Base-by-base conservation (phyloP, 2,113 vertebrate species). In the Andinoacara biseriatus region DNA sequence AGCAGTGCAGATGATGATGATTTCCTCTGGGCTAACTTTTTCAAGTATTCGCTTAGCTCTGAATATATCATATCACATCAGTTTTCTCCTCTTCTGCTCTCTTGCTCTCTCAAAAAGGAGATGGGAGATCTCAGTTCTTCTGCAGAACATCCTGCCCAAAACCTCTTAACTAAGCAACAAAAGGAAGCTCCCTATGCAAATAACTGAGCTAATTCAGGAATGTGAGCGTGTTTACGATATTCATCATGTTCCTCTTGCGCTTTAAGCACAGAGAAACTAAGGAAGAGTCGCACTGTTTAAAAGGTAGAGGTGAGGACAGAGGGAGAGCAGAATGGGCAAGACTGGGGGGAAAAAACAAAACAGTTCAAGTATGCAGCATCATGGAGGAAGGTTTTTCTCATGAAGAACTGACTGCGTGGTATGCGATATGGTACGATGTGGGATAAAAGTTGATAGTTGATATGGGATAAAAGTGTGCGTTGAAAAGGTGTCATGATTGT, bases 141-240 rank as follows among this genome's bases (percentile, higher is more conserved):
- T 22, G 75, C 78, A 83, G 26, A 80, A 84, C 52, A 80, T 65
- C 82, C 79, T 74, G 69, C 84, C 78, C 62, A 80, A 80, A 78
- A 58, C 67, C 62, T 76, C 72, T 87, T 82, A 86, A 76, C 58
- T 22, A 10, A 81, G 76, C 86, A 86, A 89, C 91, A 81, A 89
- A 72, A 87, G 38, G 67, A 59, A 22, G 58, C 56, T 82, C 79
- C 61, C 69, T 38, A 60, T 2, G 49, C 83, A 74, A 90, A 85
- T 88, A 81, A 92, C 88, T 88, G 76, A 82, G 75, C 60, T 81
- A 60, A 88, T 88, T 81, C 78, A 81, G 75, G 29, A 82, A 75
- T 15, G 62, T n/a, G 72, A 33, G 80, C 40, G 22, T 78, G 77
- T 88, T 85, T 85, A 87, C 85, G 85, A 87, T 81, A 84, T 89